Conservation (phyloP, 1,140 invertebrate genomes). For the Drosophila pseudoananassae region DNA sequence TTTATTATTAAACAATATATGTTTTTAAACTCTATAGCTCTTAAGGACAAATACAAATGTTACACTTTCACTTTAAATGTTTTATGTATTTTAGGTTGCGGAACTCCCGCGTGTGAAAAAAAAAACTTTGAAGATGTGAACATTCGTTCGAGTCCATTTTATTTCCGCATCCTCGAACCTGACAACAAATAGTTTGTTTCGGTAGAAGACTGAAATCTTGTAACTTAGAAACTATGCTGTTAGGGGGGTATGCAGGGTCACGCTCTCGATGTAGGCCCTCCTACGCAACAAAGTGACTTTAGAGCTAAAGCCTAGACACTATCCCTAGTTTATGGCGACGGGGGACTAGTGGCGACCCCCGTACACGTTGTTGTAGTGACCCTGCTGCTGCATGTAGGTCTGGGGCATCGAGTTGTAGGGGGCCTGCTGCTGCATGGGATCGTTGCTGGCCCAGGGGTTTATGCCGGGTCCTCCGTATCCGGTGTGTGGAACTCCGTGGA, state of each 20-base stretch:
- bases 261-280: no score
- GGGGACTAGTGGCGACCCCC: constrained; percentile 37
- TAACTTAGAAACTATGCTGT: background rate
- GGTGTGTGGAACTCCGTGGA: background rate
- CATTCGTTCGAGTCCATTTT: constrained; percentile 1
- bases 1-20: background rate
- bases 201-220: background rate
- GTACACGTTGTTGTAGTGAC: constrained; percentile 59
- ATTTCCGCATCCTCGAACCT: background rate
- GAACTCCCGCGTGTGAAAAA: background rate
- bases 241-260: no score
- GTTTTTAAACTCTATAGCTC: no score
- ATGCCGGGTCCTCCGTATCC: constrained; percentile 14
- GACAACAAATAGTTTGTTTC: background rate
- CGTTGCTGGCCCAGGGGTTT: constrained; percentile 60
- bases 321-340: background rate
- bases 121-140: background rate
- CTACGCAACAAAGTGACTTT: background rate
- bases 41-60: background rate
- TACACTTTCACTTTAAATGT: background rate
- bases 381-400: constrained; percentile 46
- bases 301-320: background rate
- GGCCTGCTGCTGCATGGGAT: constrained; percentile 28
- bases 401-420: constrained; percentile 40
- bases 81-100: background rate